Evolutionary conservation across 1,140 invertebrate genomes (phyloP), one percentile per base, ranked within the genome.

Genomic region (Samia ricini): DNA sequence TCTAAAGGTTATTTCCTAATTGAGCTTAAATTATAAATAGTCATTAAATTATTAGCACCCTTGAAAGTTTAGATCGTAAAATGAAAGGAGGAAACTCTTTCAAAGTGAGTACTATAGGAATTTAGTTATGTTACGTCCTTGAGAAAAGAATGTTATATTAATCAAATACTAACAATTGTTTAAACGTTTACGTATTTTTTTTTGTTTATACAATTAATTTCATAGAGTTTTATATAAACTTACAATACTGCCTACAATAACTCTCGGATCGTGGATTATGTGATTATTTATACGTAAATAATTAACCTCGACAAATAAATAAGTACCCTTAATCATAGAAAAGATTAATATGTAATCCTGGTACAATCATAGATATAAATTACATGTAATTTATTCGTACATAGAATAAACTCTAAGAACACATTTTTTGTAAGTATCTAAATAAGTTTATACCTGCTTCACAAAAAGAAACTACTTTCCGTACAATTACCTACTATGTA

Each of bases 91-190:
- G 63, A 64, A 64, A 58, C 50, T 56, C 55, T 18, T 36, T 33
- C 55, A 19, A 29, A 56, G n/a, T 56, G 29, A 56, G 29, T 19
- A 20, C 49, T 23, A 24, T 49, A 54, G 12, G 12, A 3, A 22
- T 42, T 52, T 59, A 59, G 58, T 59, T 64, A 63, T 49, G 52
- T 58, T 50, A 58, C 52, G 57, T 57, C 66, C 69, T 71, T 68
- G 69, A 65, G 48, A 60, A 33, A 26, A 57, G 56, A 59, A 49
- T 59, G 56, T 59, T 42, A 23, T 55, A 55, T 29, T 29, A 29
- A 29, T 8, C 6, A 29, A 29, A 29, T 29, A 29, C 26, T 29
- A 29, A 29, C 26, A 29, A 29, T 29, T 29, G 26, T 29, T 29
- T 29, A 10, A 8, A 8, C 26, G 6, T 29, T 2, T 29, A 8